These are phyloP conservation scores for Trachops cirrhosus DNA, from an alignment of 2,797 vertebrate genomes.

Conservation along the genomic window DNA sequence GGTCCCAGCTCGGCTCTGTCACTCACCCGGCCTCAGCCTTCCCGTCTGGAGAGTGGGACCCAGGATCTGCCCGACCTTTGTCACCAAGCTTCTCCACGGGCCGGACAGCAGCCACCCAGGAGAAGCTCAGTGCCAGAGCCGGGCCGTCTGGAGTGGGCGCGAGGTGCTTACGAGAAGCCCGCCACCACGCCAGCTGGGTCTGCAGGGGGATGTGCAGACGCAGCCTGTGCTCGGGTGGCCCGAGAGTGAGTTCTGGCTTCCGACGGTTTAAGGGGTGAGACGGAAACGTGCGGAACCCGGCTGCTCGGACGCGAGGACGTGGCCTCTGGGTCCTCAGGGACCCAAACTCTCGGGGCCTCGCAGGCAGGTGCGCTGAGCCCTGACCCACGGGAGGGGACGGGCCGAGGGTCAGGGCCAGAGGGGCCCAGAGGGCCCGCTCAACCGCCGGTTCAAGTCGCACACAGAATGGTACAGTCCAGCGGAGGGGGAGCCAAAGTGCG, in stretches of 20 bases:
- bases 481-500: not conserved
- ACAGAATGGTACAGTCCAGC: not conserved
- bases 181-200: not conserved
- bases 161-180: rapidly evolving
- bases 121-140: rapidly evolving
- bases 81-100: rapidly evolving
- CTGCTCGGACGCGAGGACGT: rapidly evolving
- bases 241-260: too few species aligned
- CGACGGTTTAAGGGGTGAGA: not conserved
- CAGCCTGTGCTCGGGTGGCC: not conserved
- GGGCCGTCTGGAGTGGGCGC: not conserved
- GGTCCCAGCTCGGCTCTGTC: not conserved
- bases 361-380: rapidly evolving
- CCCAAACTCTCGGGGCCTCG: rapidly evolving
- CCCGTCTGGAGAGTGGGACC: not conserved
- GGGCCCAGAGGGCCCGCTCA: not conserved
- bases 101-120: not conserved
- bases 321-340: not conserved
- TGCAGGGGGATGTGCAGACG: rapidly evolving
- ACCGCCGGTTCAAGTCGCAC: too few species aligned
- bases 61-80: not conserved
- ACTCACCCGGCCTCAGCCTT: not conserved
- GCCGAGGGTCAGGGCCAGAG: not conserved
- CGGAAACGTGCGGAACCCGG: too few species aligned
- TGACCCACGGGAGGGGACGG: not conserved